phyloP scores from a whole-genome alignment of 2,888 invertebrate species.

The Aphidius colemani region DNA sequence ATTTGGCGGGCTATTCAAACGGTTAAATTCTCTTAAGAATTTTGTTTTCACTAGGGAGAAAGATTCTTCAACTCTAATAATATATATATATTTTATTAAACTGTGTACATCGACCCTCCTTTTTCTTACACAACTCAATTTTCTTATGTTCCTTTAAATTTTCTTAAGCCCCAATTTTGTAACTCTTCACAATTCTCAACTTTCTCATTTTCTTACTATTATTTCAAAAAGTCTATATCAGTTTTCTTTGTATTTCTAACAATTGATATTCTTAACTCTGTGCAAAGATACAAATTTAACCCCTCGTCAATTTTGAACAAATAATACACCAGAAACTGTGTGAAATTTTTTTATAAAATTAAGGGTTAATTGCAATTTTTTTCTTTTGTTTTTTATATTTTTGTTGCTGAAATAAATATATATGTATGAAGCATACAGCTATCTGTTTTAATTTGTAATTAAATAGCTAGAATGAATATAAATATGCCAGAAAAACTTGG shows the following conservation, averaged over 20 bases:
- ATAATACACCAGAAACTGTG: conserved; percentile 49
- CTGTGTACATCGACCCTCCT: conserved; percentile 27
- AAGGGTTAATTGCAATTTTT: too few species aligned
- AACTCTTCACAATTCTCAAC: conserved; percentile 23
- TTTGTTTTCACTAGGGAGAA: conserved; percentile 55
- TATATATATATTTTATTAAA: too few species aligned
- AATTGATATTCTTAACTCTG: conserved; percentile 60
- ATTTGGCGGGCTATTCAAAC: conserved; percentile 61
- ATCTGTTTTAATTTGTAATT: conserved; percentile 31
- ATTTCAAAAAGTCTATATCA: conserved; percentile 28
- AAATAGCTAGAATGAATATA: too few species aligned
- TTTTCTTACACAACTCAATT: conserved; percentile 30
- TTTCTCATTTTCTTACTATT: conserved; percentile 37
- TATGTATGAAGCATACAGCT: conserved; percentile 4
- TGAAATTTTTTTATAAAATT: background rate
- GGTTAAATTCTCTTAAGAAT: conserved; percentile 62
- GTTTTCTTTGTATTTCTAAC: conserved; percentile 57
- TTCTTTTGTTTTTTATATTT: conserved; percentile 29
- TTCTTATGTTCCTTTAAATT: conserved; percentile 32
- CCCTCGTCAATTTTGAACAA: conserved; percentile 55
- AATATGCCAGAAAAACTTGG: background rate
- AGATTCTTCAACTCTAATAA: too few species aligned
- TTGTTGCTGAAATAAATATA: conserved; percentile 15
- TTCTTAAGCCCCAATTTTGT: conserved; percentile 23
- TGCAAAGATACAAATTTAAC: conserved; percentile 59